Conservation (phyloP, 2,888 invertebrate species). For the Ypsolopha scabrella region DNA sequence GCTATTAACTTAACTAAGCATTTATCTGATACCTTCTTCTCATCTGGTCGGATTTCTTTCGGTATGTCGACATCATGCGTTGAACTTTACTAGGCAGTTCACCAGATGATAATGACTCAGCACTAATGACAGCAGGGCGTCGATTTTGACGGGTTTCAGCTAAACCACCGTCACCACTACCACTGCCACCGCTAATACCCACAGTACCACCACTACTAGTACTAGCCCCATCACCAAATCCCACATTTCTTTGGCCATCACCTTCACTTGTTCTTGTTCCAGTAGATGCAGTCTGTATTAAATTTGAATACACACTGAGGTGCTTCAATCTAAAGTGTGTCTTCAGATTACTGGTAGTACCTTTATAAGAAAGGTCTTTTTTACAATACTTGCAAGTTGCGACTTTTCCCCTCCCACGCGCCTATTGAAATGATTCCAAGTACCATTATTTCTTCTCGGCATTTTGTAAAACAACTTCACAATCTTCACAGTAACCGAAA, state of each 20-base stretch:
- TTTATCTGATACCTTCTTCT: slow-evolving; percentile 7
- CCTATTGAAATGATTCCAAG: too few relatives aligned
- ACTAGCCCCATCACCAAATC: neutral
- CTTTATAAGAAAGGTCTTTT: too few relatives aligned
- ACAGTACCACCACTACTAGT: neutral
- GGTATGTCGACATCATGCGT: slow-evolving; percentile 6
- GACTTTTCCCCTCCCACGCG: too few relatives aligned
- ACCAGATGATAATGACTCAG: neutral
- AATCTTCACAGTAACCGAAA: too few relatives aligned
- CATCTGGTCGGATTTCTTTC: slow-evolving; percentile 6
- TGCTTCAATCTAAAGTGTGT: too few relatives aligned
- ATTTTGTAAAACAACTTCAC: too few relatives aligned
- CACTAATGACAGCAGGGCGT: neutral
- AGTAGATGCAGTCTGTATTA: neutral
- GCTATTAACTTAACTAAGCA: slow-evolving; percentile 7
- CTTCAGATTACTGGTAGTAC: too few relatives aligned
- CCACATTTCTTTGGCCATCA: neutral
- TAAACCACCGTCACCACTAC: neutral
- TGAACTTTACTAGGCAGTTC: slow-evolving; percentile 1
- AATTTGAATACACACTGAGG: too few relatives aligned
- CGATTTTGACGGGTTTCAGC: neutral
- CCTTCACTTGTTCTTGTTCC: neutral
- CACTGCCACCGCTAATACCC: neutral
- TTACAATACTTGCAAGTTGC: too few relatives aligned
- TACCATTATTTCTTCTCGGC: too few relatives aligned